These are phyloP conservation scores for Drosophila lowei DNA, from an alignment of 1,140 invertebrate genomes.

Conservation along the genomic window DNA sequence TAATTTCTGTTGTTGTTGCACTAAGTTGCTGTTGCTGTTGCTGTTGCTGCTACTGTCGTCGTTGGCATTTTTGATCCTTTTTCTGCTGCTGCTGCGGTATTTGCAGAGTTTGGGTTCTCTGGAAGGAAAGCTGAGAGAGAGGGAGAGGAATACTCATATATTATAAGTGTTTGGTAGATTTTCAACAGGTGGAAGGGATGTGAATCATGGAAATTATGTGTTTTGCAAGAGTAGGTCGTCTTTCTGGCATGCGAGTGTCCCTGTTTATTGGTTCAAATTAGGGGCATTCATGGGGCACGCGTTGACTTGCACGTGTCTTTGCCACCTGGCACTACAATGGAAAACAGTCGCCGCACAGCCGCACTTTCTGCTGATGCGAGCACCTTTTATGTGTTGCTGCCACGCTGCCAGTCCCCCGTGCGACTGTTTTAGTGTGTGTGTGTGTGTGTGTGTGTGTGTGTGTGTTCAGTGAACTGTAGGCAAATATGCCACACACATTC, in stretches of 20 bases:
- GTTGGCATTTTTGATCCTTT: slow-evolving; percentile 55
- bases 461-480: slow-evolving; percentile 71
- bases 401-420: not conserved
- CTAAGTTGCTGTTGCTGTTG: slow-evolving; percentile 15
- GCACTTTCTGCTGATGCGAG: slow-evolving; percentile 69
- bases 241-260: slow-evolving; percentile 26
- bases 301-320: slow-evolving; percentile 61
- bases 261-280: slow-evolving; percentile 50
- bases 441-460: slow-evolving; percentile 35
- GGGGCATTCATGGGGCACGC: slow-evolving; percentile 21
- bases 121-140: not conserved
- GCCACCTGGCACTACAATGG: slow-evolving; percentile 55
- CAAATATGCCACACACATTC: slow-evolving; percentile 63
- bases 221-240: slow-evolving; percentile 30
- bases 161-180: not conserved
- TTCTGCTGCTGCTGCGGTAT: slow-evolving; percentile 46
- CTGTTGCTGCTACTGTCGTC: slow-evolving; percentile 46
- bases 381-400: slow-evolving; percentile 27
- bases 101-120: slow-evolving; percentile 10
- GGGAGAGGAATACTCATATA: slow-evolving; percentile 2
- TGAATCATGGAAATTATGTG: slow-evolving; percentile 27
- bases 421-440: slow-evolving; percentile 21
- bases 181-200: not conserved
- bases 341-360: slow-evolving; percentile 37
- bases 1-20: slow-evolving; percentile 17